Conservation (phyloP, 2,113 vertebrate genomes). For the Myiopsitta monachus region DNA sequence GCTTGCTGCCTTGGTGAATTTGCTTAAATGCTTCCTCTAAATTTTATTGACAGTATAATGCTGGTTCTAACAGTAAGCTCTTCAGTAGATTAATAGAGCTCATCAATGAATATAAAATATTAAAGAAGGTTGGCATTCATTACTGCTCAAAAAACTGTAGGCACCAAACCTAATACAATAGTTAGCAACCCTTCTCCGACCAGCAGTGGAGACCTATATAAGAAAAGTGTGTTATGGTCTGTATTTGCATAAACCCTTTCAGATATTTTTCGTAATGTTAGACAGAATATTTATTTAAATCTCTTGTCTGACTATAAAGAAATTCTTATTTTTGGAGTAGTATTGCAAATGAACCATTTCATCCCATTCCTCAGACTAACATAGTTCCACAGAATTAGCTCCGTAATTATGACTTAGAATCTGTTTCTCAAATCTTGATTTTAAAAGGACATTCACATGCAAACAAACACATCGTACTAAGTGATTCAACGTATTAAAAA, state of each 20-base stretch:
- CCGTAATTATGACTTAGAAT: neutral
- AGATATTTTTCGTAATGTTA: neutral
- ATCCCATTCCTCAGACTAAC: neutral
- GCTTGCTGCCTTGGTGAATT: neutral
- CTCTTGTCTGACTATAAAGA: neutral
- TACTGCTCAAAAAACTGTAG: neutral
- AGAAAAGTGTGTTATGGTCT: neutral
- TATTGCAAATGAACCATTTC: neutral
- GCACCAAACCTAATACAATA: neutral
- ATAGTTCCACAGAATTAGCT: neutral
- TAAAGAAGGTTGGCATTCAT: slow-evolving; percentile 16
- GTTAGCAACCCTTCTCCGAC: neutral
- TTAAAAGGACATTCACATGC: neutral
- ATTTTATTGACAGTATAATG: slow-evolving; percentile 40
- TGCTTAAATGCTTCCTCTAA: slow-evolving; percentile 40
- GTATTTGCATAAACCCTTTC: neutral
- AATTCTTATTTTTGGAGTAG: neutral
- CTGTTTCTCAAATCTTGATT: neutral
- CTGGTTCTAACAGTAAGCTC: neutral
- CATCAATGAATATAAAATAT: slow-evolving; percentile 58
- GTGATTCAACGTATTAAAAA: neutral
- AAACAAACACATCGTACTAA: neutral
- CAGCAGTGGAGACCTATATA: neutral
- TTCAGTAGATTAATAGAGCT: slow-evolving; percentile 44
- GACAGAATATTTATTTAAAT: neutral